phyloP scores from a whole-genome alignment of 2,888 invertebrate species.

The Clunio marinus region DNA sequence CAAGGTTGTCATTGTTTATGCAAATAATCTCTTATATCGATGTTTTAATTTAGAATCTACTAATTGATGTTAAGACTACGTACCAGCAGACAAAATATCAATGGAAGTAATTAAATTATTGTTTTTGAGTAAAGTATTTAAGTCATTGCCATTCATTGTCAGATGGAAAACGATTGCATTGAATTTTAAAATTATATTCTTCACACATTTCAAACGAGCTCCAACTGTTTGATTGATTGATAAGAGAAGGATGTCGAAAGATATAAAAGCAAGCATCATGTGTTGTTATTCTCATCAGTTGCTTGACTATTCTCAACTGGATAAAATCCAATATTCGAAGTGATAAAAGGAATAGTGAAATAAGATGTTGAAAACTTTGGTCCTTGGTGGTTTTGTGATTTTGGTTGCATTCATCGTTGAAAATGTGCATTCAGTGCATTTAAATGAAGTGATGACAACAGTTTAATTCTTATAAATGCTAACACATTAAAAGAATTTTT shows the following conservation, averaged over 20 bases:
- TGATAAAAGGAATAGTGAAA: conserved; percentile 23
- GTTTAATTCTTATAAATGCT: not conserved
- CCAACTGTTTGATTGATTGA: conserved; percentile 31
- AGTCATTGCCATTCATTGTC: too few relatives aligned
- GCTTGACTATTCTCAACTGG: not conserved
- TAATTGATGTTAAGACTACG: too few relatives aligned
- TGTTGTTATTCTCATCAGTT: not conserved
- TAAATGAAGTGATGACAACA: conserved; percentile 23
- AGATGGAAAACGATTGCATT: too few relatives aligned
- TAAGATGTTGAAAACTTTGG: conserved; percentile 13
- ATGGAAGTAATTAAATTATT: too few relatives aligned
- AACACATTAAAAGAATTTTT: conserved; percentile 1
- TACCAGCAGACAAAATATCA: too few relatives aligned
- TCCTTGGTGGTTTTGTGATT: conserved; percentile 11
- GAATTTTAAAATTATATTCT: too few relatives aligned
- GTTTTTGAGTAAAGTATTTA: too few relatives aligned
- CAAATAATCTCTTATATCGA: too few relatives aligned
- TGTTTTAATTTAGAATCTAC: too few relatives aligned
- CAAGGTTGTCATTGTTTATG: too few relatives aligned
- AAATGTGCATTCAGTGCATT: conserved; percentile 1
- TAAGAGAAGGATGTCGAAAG: too few relatives aligned
- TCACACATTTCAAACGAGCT: not conserved
- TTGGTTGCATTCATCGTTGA: not conserved
- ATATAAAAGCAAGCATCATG: not conserved
- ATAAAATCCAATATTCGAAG: not conserved